Evolutionary conservation across 1,140 invertebrate genomes (phyloP), one percentile per base, ranked within the genome.

Genomic region (Ladona fulva): DNA sequence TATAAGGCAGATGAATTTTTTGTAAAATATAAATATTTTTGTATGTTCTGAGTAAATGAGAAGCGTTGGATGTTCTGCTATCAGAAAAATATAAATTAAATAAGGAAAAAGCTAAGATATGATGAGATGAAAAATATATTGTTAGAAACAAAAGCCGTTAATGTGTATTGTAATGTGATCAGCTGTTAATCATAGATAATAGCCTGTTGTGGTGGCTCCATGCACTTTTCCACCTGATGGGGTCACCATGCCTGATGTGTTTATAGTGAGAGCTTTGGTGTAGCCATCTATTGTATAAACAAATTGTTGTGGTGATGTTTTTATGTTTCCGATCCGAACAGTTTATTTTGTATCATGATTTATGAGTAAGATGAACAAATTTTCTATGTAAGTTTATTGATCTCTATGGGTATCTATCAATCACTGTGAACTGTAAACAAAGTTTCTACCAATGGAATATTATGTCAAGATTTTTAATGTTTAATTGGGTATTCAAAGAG

Each of bases 1-100:
- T 37, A 76, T 76, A 37, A 76, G 42, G 25, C 25, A n/a, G 19
- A 76, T 37, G 42, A 37, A 25, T 37, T 29, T 76, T 76, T 76
- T 76, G 75, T 76, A 76, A 76, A 42, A 76, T 76, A 76, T 76
- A 76, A 76, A 76, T 76, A 76, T 76, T 76, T 76, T 76, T 76
- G 25, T 76, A 76, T 76, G 75, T 76, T 76, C 52, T 6, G 52
- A 66, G 52, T 66, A 66, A 66, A 66, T 66, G 52, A 22, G 52
- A 66, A 66, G 52, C 12, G 52, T 19, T 19, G n/a, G 52, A 66
- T 66, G 52, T 16, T 19, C 52, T 66, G 52, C 52, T 66, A 66
- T 66, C 52, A 66, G n/a, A 66, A 66, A 66, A 66, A 66, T 66
- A 66, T 66, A 66, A 66, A 66, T 66, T 66, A 66, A 66, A 66